Evolutionary conservation across 2,888 invertebrate species (phyloP).

Genomic region (Athrips mouffetella): DNA sequence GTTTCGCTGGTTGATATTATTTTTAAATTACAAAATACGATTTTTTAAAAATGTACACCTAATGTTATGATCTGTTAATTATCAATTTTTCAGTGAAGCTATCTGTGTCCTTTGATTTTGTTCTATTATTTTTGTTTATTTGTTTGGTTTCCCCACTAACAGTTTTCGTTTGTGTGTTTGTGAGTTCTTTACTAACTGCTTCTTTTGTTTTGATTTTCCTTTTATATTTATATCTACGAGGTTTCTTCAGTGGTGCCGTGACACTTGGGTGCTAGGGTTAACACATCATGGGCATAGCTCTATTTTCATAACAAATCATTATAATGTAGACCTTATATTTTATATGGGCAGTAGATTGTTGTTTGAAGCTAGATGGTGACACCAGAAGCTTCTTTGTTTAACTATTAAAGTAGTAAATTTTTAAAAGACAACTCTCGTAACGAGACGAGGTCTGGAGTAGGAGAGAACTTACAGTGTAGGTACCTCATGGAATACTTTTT

Average conservation of each 20-base stretch:
- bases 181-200: slow-evolving; percentile 65
- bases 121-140: slow-evolving; percentile 30
- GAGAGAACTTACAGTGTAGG: slow-evolving; percentile 19
- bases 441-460: neutral
- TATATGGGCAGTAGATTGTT: no score
- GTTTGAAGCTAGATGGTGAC: no score
- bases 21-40: no score
- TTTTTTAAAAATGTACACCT: no score
- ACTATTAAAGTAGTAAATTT: neutral
- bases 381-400: neutral
- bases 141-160: slow-evolving; percentile 54
- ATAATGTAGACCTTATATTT: no score
- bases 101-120: slow-evolving; percentile 31
- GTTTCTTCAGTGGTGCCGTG: slow-evolving; percentile 57
- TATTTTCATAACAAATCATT: no score
- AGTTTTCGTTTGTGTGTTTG: slow-evolving; percentile 47
- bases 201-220: slow-evolving; percentile 39
- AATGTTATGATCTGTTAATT: no score
- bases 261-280: slow-evolving; percentile 64
- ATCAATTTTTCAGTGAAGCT: slow-evolving; percentile 32
- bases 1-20: slow-evolving; percentile 35
- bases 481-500: slow-evolving; percentile 17
- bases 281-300: slow-evolving; percentile 10
- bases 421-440: no score
- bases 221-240: slow-evolving; percentile 37